phyloP scores from a whole-genome alignment of 2,888 invertebrate species.

The Cotesia congregata region DNA sequence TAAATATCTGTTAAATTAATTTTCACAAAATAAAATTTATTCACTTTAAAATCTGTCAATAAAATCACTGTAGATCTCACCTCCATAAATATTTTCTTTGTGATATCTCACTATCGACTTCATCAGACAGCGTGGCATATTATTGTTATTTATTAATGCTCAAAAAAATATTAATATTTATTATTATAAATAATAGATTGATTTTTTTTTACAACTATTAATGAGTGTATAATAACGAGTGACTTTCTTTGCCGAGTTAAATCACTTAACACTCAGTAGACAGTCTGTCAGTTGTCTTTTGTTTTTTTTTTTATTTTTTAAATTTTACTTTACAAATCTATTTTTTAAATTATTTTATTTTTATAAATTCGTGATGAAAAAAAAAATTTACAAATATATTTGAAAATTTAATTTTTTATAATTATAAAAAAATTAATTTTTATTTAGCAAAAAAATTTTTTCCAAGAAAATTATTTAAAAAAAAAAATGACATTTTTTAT shows the following conservation, averaged over 20 bases:
- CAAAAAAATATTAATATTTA: slow-evolving; percentile 24
- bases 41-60: slow-evolving; percentile 5
- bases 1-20: no score
- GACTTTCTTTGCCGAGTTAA: neutral
- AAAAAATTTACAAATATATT: no score
- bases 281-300: neutral
- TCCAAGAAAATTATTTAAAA: no score
- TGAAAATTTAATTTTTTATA: no score
- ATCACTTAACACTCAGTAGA: slow-evolving; percentile 6
- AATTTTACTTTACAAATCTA: neutral
- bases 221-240: neutral
- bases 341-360: no score
- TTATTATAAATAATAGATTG: slow-evolving; percentile 30
- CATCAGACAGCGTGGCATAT: slow-evolving; percentile 64
- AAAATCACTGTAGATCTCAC: slow-evolving; percentile 47
- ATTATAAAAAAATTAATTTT: no score
- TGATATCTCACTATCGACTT: slow-evolving; percentile 62
- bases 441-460: no score
- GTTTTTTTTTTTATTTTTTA: neutral
- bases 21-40: neutral
- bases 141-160: slow-evolving; percentile 12
- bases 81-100: slow-evolving; percentile 49
- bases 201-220: slow-evolving; percentile 1
- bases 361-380: no score
- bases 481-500: no score